Percentiles rank a stretch among this genome's conserved stretches.
phyloP scores from a whole-genome alignment of 2,888 invertebrate species.

The Zonitis immaculata region DNA sequence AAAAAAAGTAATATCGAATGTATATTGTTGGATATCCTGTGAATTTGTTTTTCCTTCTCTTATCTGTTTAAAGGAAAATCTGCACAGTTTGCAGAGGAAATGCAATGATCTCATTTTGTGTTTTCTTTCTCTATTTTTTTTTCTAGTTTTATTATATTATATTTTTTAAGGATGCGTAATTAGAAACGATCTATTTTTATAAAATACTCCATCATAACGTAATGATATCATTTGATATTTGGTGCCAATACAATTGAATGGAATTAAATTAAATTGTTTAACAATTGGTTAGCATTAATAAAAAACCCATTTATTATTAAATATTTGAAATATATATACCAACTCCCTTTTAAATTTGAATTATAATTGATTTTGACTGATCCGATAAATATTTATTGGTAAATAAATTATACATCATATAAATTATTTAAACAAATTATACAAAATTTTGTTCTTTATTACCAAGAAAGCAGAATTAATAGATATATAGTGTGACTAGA shows the following conservation, averaged over 20 bases:
- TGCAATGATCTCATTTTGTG: neutral
- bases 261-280: too few species aligned
- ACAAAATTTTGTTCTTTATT: too few species aligned
- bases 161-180: neutral
- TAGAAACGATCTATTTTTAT: neutral
- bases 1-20: too few species aligned
- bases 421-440: too few species aligned
- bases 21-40: too few species aligned
- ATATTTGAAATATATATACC: neutral
- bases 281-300: too few species aligned
- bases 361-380: neutral
- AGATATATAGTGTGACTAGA: too few species aligned
- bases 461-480: too few species aligned
- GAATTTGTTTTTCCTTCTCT: neutral
- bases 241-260: conserved; percentile 15
- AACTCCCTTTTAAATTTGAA: too few species aligned
- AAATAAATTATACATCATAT: too few species aligned
- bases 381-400: neutral
- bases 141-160: neutral
- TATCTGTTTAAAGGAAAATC: neutral
- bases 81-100: neutral
- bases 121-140: neutral
- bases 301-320: neutral
- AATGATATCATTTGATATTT: conserved; percentile 14
- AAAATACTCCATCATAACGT: neutral